phyloP scores from a whole-genome alignment of 2,113 vertebrate genomes.

The Macaca mulatta region DNA sequence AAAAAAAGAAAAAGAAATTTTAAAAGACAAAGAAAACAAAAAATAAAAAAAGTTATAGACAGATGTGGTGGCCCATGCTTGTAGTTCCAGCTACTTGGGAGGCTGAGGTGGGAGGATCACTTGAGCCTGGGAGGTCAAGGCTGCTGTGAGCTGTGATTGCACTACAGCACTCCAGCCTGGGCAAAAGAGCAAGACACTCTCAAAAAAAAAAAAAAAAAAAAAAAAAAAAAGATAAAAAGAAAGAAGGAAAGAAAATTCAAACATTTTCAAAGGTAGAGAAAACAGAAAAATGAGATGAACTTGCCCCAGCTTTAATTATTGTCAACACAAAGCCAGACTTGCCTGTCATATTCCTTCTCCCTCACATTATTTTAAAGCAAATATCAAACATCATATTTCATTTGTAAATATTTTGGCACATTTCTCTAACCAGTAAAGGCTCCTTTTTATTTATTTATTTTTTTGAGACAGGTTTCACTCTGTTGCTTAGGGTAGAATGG shows the following conservation, averaged over 20 bases:
- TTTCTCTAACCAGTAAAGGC: neutral
- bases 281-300: conserved; percentile 12
- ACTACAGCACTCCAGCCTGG: no score
- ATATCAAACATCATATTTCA: neutral
- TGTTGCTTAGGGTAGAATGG: neutral
- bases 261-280: neutral
- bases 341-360: neutral
- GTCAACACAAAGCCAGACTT: neutral
- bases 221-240: no score
- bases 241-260: neutral
- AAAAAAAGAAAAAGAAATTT: no score
- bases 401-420: neutral
- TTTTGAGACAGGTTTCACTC: neutral
- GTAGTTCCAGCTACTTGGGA: no score
- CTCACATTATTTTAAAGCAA: neutral
- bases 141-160: no score
- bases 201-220: no score
- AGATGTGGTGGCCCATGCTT: no score
- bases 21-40: no score
- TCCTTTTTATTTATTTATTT: neutral
- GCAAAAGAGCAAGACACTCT: no score
- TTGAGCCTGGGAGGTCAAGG: no score
- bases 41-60: no score
- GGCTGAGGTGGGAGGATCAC: no score
- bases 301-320: neutral